A percentile compares a stretch with the other conserved stretches of the same genome.
Evolutionary conservation across 2,797 vertebrate species (phyloP).

Genomic region (Meda fulgida): DNA sequence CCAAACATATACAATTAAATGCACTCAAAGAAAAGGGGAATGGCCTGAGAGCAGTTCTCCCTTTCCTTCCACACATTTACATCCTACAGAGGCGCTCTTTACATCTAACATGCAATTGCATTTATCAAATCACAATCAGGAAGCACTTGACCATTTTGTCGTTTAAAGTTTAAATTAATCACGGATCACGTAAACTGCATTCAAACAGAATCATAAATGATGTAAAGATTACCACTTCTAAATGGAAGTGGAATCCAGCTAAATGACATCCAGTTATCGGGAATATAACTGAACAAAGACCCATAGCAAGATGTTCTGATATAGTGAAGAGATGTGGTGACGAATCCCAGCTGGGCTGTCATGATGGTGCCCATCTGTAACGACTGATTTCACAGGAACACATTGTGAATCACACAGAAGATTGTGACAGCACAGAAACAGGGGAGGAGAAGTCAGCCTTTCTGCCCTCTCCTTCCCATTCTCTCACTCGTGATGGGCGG

Average conservation of each 20-base stretch:
- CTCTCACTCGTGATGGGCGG: neutral
- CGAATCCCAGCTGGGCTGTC: slow-evolving; percentile 1
- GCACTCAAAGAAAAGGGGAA: neutral
- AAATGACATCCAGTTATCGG: neutral
- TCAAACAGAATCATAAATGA: neutral
- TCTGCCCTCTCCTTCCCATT: neutral
- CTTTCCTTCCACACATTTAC: neutral
- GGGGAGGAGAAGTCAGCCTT: neutral
- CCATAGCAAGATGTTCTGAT: slow-evolving; percentile 6
- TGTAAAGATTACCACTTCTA: neutral
- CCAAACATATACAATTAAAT: neutral
- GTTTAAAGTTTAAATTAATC: neutral
- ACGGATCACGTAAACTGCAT: neutral
- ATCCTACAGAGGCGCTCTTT: neutral
- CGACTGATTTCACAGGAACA: neutral
- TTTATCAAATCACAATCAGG: neutral
- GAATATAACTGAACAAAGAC: neutral
- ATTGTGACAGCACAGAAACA: slow-evolving; percentile 3
- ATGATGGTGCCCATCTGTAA: neutral
- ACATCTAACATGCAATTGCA: neutral
- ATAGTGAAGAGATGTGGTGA: slow-evolving; percentile 5
- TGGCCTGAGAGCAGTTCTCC: neutral
- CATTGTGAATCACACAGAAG: neutral
- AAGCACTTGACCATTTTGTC: neutral
- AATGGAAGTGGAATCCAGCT: neutral